Evolutionary conservation across 2,797 vertebrate species (phyloP), one percentile per base, ranked within the genome.

Genomic region (Numenius phaeopus): DNA sequence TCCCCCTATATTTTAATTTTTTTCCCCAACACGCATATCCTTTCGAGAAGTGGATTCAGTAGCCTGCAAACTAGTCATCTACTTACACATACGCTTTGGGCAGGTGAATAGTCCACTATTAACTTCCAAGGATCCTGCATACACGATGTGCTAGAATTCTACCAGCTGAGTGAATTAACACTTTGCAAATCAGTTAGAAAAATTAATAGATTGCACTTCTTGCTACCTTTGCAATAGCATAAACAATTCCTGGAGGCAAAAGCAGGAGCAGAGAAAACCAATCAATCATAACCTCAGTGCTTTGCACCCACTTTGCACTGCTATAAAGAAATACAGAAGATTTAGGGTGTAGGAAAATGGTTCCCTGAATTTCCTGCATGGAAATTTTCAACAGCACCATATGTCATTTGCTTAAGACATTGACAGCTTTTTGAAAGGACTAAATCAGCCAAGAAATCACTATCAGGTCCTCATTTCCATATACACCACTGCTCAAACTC

Each of bases 21-120:
- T 52, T 14, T 34, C 8, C 19, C 18, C 17, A 26, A 52, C 7
- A 47, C 7, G 1, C 20, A 29, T 11, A 37, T 16, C 32, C 52
- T 37, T 42, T 2, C 4, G 26, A 29, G 20, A 34, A 70, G 49
- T 5, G 29, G 21, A 16, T 4, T 49, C 39, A 34, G 58, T 0
- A 50, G 57, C 42, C 82, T 27, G 34, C 46, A 58, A 22, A 8
- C 42, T 2, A 14, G 30, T 5, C 14, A 61, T 2, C n/a, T 15
- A 20, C 57, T 29, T 32, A 18, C 21, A 66, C 22, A 16, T 1
- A 22, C 3, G 2, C 22, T 61, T 34, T 0, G n/a, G 59, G 26
- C 7, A 34, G 1, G 7, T 2, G 7, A 55, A 11, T 3, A 42
- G 46, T 17, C 30, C 52, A 3, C 70, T 64, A 10, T 3, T 2